phyloP scores from a whole-genome alignment of 2,113 vertebrate genomes.

The Okapia johnstoni region DNA sequence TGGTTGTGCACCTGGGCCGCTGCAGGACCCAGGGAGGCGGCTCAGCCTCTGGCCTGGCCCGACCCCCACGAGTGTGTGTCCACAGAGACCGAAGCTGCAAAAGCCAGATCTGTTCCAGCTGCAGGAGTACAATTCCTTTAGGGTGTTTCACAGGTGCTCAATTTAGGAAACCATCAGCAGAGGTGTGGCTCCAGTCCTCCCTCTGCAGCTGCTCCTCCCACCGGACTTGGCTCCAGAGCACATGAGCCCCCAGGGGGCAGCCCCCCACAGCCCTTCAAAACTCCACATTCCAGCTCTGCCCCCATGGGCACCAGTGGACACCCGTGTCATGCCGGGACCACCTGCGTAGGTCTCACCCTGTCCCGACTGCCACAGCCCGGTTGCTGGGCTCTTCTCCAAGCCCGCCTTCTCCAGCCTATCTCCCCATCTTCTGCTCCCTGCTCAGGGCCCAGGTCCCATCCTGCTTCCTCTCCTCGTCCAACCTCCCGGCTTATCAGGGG shows the following conservation, averaged over 20 bases:
- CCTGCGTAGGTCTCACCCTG: not conserved
- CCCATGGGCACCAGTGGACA: not conserved
- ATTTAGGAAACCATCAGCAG: not conserved
- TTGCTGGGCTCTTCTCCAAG: not conserved
- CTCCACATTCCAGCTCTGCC: not conserved
- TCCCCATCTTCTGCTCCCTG: not conserved
- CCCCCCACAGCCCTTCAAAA: not conserved
- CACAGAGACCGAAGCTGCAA: not conserved
- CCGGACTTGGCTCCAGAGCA: not conserved
- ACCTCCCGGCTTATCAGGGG: fast-evolving
- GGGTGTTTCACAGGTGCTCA: not conserved
- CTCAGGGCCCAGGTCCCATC: no score
- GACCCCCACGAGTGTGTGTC: not conserved
- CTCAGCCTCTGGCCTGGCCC: not conserved
- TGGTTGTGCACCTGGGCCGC: fast-evolving
- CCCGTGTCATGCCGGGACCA: not conserved
- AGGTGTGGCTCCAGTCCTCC: not conserved
- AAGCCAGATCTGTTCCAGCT: not conserved
- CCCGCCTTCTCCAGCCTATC: not conserved
- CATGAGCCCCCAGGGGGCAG: fast-evolving
- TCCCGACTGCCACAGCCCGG: not conserved
- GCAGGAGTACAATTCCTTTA: not conserved
- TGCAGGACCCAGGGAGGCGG: not conserved
- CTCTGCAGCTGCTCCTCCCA: not conserved
- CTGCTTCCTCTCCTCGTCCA: not conserved